Evolutionary conservation across 2,113 vertebrate species (phyloP), one percentile per base, ranked within the genome.

Genomic region (Tympanuchus pallidicinctus): DNA sequence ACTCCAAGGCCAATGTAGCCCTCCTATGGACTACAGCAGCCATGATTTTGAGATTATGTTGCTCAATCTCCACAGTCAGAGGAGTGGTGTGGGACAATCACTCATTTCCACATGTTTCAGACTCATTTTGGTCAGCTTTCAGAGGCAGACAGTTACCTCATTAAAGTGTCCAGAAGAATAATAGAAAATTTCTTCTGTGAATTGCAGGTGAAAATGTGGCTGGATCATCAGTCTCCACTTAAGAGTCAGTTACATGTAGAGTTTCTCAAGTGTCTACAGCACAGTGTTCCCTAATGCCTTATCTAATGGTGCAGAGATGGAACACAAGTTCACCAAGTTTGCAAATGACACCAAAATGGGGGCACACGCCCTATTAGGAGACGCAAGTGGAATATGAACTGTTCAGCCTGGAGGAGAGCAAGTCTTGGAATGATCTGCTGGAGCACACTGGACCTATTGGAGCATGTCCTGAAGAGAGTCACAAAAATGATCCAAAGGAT

Each of bases 191-290:
- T n/a, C n/a, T 88, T 45, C n/a, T 45, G 47, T 42, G 65, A 82
- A 57, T 36, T 20, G 75, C 1, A 3, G 20, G 27, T 45, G 65
- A 34, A 71, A 81, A 85, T 57, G 3, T 27, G 59, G 59, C 70
- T 40, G 43, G 63, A 42, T 30, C 34, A 75, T 19, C 47, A 61
- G 52, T 19, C 30, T 82, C 11, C 27, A 7, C 36, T 21, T 45
- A 16, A 36, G 69, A 52, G 25, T 3, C 64, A 88, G 6, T 7
- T 50, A 61, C 16, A 57, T 0, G 0, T 0, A 59, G 12, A 60
- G 43, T 5, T 88, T 45, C 36, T 59, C 36, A 28, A 24, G 14
- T 18, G 12, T 52, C 73, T 67, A 2, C 8, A 34, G n/a, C 0
- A 0, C 40, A 50, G 34, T 27, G 45, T 27, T 8, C 19, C 32